Base-by-base conservation (phyloP, 2,113 vertebrate genomes). In the Syrrhaptes paradoxus region DNA sequence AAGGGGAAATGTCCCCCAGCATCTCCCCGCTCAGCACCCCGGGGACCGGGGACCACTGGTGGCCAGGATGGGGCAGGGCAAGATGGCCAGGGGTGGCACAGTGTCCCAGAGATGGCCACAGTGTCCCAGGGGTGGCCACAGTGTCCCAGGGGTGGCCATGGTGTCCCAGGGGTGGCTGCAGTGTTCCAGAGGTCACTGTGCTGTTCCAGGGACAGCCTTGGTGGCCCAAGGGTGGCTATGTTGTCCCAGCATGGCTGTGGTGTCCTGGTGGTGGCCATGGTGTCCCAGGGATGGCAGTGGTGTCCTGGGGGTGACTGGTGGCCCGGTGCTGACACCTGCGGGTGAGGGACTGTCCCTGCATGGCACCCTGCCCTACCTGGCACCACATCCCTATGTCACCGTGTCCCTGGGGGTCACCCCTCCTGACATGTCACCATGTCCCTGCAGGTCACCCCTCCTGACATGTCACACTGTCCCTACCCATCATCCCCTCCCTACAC, bases 21-120 rank as follows among this genome's bases (percentile, higher is more conserved):
- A 0, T 16, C 12, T 28, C 17, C 45, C 14, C 0, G 2, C 76
- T 65, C 13, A 28, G 17, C 28, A 54, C 46, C 32, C 24, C 2
- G 0, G 5, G 38, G 32, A 9, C 31, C 1, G 0, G 34, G 51
- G n/a, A 48, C 41, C n/a, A 28, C 57, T 0, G 0, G 28, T 0
- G 3, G 24, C n/a, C 25, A 34, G 43, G 76, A 28, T 1, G 0
- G 38, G 26, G 14, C 73, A 70, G 22, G 17, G 11, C 3, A 1
- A 18, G 54, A 14, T 22, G 38, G 13, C n/a, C 24, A 29, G 19
- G 13, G 62, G 11, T 24, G 21, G 31, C 38, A 13, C 3, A 0
- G 14, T 32, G n/a, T 65, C n/a, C 25, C 31, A 20, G 36, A 10
- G 26, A 4, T 31, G 32, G 68, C 55, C 10, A 6, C 3, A 4